These are phyloP conservation scores for Sinocyclocheilus grahami DNA, from an alignment of 2,113 vertebrate species.

Conservation along the genomic window DNA sequence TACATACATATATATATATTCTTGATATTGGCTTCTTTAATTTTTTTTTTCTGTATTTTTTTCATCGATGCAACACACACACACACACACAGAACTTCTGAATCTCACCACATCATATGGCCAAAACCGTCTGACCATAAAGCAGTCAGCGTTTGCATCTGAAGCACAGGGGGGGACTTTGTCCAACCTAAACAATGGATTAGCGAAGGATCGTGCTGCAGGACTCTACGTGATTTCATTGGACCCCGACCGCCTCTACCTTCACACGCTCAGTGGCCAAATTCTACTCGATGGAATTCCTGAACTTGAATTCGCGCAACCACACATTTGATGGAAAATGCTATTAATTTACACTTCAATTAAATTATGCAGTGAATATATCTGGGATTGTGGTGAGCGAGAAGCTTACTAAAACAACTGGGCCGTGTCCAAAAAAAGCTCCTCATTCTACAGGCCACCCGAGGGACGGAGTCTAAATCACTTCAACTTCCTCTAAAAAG, in stretches of 20 bases:
- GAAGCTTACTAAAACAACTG: conserved; percentile 54
- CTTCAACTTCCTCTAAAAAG: conserved; percentile 63
- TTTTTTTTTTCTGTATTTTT: no score
- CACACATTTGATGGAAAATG: conserved; percentile 37
- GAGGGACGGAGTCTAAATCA: conserved; percentile 66
- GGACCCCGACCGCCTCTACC: conserved; percentile 21
- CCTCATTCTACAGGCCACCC: conserved; percentile 60
- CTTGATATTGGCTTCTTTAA: no score
- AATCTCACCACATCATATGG: conserved; percentile 43
- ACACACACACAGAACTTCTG: conserved; percentile 19
- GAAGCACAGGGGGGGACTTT: conserved; percentile 23
- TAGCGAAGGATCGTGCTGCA: conserved; percentile 45
- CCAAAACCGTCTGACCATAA: conserved; percentile 37
- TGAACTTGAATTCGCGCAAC: conserved; percentile 23
- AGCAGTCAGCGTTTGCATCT: conserved; percentile 46
- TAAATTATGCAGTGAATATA: conserved; percentile 44
- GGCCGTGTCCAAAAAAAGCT: conserved; percentile 56
- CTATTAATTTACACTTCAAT: conserved; percentile 45
- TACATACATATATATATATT: no score
- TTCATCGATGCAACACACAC: no score
- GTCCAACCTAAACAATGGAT: conserved; percentile 58
- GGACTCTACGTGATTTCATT: conserved; percentile 37
- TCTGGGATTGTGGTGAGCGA: conserved; percentile 13
- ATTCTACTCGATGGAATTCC: conserved; percentile 11
- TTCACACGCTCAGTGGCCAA: conserved; percentile 20